Conservation (phyloP, 2,113 vertebrate species). For the Phaethornis superciliosus region DNA sequence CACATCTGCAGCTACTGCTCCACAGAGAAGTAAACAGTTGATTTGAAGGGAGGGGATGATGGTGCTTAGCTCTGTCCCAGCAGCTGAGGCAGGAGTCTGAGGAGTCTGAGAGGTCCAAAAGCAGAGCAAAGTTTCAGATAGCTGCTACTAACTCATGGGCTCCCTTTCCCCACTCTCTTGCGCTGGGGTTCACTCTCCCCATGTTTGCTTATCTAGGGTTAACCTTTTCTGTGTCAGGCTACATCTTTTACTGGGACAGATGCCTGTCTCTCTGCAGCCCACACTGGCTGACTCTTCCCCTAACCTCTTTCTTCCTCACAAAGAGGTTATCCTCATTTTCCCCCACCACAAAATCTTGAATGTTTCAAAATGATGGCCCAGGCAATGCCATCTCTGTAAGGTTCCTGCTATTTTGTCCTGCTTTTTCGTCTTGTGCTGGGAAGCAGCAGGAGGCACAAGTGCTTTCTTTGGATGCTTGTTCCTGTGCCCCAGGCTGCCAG, state of each 20-base stretch:
- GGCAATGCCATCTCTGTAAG: not conserved
- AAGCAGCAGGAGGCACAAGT: not conserved
- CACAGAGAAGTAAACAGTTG: not conserved
- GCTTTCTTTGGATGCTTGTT: not conserved
- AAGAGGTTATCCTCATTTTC: slow-evolving; percentile 51
- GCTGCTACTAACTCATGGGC: rapidly evolving
- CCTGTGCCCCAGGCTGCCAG: not conserved
- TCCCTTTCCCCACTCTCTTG: not conserved
- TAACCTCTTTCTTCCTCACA: slow-evolving; percentile 35
- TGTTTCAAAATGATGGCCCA: not conserved
- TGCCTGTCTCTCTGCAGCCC: not conserved
- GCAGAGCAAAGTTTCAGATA: not conserved
- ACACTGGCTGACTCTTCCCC: not conserved
- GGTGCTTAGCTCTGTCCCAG: not conserved
- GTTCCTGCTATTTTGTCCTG: not conserved
- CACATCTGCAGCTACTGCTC: not conserved
- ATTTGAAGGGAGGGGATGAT: not conserved
- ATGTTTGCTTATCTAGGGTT: not conserved
- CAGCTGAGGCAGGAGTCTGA: not conserved
- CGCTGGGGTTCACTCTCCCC: not conserved
- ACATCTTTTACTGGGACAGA: not conserved
- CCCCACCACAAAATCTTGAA: not conserved
- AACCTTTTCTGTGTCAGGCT: slow-evolving; percentile 35
- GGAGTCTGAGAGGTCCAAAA: not conserved
- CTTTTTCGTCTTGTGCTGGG: not conserved